These are phyloP conservation scores for Laticauda laticaudata DNA, from an alignment of 2,113 vertebrate species.

Conservation along the genomic window DNA sequence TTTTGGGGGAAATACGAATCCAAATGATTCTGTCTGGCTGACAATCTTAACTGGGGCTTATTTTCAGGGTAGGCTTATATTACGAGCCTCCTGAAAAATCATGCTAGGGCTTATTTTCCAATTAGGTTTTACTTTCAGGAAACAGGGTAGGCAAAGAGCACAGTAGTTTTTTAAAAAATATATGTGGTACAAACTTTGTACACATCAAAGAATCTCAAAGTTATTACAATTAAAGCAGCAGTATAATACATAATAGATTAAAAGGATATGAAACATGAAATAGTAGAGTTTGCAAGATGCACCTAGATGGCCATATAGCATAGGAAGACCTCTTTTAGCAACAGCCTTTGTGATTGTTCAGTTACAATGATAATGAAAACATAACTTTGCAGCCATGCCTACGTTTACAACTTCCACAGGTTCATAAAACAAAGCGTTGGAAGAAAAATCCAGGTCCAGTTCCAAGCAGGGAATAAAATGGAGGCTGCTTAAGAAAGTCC, in stretches of 20 bases:
- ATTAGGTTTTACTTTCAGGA: too few relatives aligned
- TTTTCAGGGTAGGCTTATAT: too few relatives aligned
- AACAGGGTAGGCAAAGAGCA: not conserved
- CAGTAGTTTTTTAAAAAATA: not conserved
- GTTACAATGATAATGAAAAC: not conserved
- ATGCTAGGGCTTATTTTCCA: too few relatives aligned
- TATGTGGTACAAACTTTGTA: not conserved
- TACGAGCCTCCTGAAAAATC: too few relatives aligned
- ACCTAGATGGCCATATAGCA: not conserved
- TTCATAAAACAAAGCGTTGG: not conserved
- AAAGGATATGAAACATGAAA: not conserved
- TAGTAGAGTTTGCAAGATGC: not conserved
- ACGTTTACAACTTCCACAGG: not conserved
- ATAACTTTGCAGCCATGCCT: not conserved
- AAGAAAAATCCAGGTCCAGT: too few relatives aligned
- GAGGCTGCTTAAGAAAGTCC: too few relatives aligned
- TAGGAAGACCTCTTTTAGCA: not conserved
- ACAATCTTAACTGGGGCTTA: too few relatives aligned
- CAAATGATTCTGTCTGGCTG: too few relatives aligned
- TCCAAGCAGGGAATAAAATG: too few relatives aligned
- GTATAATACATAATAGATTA: not conserved
- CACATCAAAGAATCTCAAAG: not conserved
- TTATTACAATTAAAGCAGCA: not conserved
- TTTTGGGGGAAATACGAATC: too few relatives aligned
- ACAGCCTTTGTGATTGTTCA: not conserved